Conservation (phyloP, 1,140 invertebrate species). For the Sminthurides bifidus region DNA sequence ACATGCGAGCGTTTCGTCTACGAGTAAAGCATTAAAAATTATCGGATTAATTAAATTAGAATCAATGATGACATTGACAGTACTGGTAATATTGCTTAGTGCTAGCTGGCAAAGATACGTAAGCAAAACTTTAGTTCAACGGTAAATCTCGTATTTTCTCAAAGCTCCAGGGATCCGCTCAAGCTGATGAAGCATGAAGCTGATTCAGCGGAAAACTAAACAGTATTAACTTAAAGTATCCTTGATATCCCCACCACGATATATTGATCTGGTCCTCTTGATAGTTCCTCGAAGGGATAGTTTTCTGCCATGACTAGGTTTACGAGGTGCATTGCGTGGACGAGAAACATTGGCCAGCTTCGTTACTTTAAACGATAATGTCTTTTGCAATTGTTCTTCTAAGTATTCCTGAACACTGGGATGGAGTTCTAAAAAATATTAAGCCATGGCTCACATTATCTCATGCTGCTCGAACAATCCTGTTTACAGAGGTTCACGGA, state of each 20-base stretch:
- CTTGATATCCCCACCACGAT: conserved; percentile 20
- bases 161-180: too few species aligned
- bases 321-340: not conserved
- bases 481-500: too few species aligned
- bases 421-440: conserved; percentile 49
- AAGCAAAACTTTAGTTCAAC: too few species aligned
- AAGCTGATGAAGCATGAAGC: too few species aligned
- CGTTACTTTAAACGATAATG: conserved; percentile 53
- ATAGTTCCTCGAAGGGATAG: conserved; percentile 77
- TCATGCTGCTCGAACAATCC: too few species aligned
- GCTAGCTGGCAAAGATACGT: too few species aligned
- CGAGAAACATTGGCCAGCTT: conserved; percentile 42
- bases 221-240: conserved; percentile 52
- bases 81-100: too few species aligned
- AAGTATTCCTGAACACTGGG: conserved; percentile 74
- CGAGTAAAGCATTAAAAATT: too few species aligned
- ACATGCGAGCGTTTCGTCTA: conserved; percentile 17
- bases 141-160: too few species aligned
- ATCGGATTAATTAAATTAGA: too few species aligned
- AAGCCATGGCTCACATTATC: not conserved
- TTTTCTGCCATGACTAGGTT: conserved; percentile 37
- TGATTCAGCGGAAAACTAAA: not conserved
- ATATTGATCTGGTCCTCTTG: conserved; percentile 70
- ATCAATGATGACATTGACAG: too few species aligned
- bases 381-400: conserved; percentile 70